Base-by-base conservation (phyloP, 2,797 vertebrate species). In the Centropyge bicolor region DNA sequence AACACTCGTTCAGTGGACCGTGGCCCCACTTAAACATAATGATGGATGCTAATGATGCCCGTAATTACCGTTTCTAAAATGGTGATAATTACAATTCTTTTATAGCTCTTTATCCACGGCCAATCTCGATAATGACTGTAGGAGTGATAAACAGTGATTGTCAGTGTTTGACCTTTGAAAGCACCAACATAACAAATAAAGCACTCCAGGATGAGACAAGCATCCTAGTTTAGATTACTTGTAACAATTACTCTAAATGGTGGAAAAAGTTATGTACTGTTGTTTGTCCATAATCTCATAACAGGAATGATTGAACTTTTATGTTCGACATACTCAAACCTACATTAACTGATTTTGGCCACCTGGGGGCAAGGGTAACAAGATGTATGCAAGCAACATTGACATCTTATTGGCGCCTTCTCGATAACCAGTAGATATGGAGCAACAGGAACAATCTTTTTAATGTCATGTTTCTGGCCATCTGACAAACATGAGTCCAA, bases 11-110 rank as follows among this genome's bases (percentile, higher is more conserved):
- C 93, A 87, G 74, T 87, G 89, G 90, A 89, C 90, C 68, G 19
- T 70, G 86, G 89, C 89, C 88, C 89, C 89, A 91, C 89, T 92
- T 92, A 92, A 86, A 91, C 88, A 86, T 84, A 88, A 91, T 90
- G 93, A 93, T 82, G 85, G 88, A 91, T 89, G 80, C 89, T 94
- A 94, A 94, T 92, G 92, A 90, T 86, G 91, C 88, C 82, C 65
- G 80, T 92, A 93, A 93, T 94, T 90, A 90, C 90, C n/a, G 71
- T 83, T 89, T 88, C 81, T 82, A 91, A 94, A 94, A 91, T 88
- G 87, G 85, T 70, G 87, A 92, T 93, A 90, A 94, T 93, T 90
- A 89, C 81, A 88, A 83, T 82, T 91, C 83, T 92, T 92, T 89
- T 91, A 90, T 88, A 80, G 92, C 87, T 83, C 85, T 77, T 91